Evolutionary conservation across 2,888 invertebrate genomes (phyloP).

Genomic region (Leistus spinibarbis): DNA sequence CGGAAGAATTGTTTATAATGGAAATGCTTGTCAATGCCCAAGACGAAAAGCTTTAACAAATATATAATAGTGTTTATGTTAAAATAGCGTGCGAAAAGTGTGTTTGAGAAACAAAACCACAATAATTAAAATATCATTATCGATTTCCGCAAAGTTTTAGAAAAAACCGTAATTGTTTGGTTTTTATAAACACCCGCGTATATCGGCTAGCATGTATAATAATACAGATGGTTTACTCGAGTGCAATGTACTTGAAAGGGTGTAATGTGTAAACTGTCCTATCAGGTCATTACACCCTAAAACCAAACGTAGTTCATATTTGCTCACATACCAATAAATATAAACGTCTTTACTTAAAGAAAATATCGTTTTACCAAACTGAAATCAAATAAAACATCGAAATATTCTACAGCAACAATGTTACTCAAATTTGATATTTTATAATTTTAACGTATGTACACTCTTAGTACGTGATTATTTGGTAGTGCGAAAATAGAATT

Average conservation of each 20-base stretch:
- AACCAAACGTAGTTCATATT: background rate
- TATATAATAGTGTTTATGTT: background rate
- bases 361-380: background rate
- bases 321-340: too few relatives aligned
- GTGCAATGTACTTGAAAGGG: constrained; percentile 26
- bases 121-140: background rate
- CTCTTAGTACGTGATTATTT: too few relatives aligned
- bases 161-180: background rate
- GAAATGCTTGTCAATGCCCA: too few relatives aligned
- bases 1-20: background rate
- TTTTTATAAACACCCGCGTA: constrained; percentile 1
- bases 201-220: background rate
- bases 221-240: constrained; percentile 1
- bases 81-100: background rate
- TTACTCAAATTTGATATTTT: too few relatives aligned
- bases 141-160: constrained; percentile 1
- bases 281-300: constrained; percentile 10
- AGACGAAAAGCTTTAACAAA: too few relatives aligned
- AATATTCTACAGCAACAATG: background rate
- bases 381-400: background rate
- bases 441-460: too few relatives aligned
- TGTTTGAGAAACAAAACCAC: background rate
- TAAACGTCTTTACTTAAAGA: background rate
- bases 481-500: background rate
- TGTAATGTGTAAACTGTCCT: constrained; percentile 24